Evolutionary conservation across 1,140 invertebrate genomes (phyloP).

Genomic region (Bombus fervidus): DNA sequence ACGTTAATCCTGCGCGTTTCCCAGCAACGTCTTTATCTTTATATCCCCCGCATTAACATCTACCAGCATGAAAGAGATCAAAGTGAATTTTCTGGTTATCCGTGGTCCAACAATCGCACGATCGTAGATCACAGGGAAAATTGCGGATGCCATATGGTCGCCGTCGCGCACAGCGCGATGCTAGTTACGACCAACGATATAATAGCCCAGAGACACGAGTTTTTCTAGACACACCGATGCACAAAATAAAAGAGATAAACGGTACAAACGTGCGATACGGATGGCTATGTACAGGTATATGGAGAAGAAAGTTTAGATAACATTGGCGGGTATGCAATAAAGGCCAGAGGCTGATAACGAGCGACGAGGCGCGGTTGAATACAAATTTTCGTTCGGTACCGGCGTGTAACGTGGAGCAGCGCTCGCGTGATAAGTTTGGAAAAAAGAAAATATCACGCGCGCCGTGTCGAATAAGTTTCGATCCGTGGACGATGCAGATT

Average conservation of each 20-base stretch:
- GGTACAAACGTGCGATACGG: constrained; percentile 15
- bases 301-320: constrained; percentile 32
- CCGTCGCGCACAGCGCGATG: too few relatives aligned
- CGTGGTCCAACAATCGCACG: background rate
- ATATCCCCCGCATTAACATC: constrained; percentile 4
- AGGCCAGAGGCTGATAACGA: constrained; percentile 45
- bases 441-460: background rate
- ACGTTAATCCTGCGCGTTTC: background rate
- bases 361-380: constrained; percentile 33
- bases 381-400: constrained; percentile 49
- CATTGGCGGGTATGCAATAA: constrained; percentile 12
- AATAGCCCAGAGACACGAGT: constrained; percentile 30
- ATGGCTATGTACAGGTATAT: background rate
- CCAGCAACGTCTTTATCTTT: background rate
- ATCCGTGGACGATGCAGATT: too few relatives aligned
- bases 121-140: constrained; percentile 33
- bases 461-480: background rate
- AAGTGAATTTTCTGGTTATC: constrained; percentile 12
- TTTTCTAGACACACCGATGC: constrained; percentile 45
- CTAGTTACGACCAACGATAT: constrained; percentile 28
- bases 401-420: background rate
- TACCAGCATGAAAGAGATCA: constrained; percentile 5
- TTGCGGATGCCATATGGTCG: constrained; percentile 41
- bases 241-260: constrained; percentile 57
- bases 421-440: constrained; percentile 29